Evolutionary conservation across 2,113 vertebrate genomes (phyloP), one percentile per base, ranked within the genome.

Genomic region (Sinosuthora webbiana): DNA sequence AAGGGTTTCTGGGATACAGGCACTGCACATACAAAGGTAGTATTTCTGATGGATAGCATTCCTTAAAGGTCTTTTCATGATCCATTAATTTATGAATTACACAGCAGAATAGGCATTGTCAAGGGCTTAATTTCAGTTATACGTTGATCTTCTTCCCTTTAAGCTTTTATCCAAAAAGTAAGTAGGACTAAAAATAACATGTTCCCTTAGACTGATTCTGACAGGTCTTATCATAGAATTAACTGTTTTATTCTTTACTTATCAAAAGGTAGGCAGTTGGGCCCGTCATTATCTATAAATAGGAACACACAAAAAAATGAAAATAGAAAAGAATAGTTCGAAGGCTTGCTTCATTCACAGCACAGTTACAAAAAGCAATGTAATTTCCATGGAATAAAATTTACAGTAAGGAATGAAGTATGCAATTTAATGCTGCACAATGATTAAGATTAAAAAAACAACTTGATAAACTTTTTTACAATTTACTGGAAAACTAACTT

Each of bases 1-100:
- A 35, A 68, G 49, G 37, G 42, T 90, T 92, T 93, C 76, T 93
- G 75, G 59, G 39, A 94, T 56, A 77, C 3, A 86, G 53, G 42
- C 63, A 81, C 28, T 57, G 68, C 52, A 55, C 20, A 64, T 53
- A 74, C n/a, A 83, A 53, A 74, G 52, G 76, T 90, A 81, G 79
- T 81, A 89, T 87, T 94, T 90, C 60, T 90, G 90, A 94, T 39
- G 68, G 69, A 84, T 82, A 95, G 81, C 76, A 45, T 41, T 81
- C 79, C 89, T 94, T 77, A 92, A 92, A 93, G 80, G 64, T 92
- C 69, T 94, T 95, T 96, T 87, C 88, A 71, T 83, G 91, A 95
- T 63, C 91, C 90, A 85, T 94, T 95, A 95, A 85, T 95, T 97
- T 95, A 85, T 87, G 53, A 95, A 94, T 91, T 91, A 93, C 87